Evolutionary conservation across 2,888 invertebrate species (phyloP).

Genomic region (Yponomeuta cagnagella): DNA sequence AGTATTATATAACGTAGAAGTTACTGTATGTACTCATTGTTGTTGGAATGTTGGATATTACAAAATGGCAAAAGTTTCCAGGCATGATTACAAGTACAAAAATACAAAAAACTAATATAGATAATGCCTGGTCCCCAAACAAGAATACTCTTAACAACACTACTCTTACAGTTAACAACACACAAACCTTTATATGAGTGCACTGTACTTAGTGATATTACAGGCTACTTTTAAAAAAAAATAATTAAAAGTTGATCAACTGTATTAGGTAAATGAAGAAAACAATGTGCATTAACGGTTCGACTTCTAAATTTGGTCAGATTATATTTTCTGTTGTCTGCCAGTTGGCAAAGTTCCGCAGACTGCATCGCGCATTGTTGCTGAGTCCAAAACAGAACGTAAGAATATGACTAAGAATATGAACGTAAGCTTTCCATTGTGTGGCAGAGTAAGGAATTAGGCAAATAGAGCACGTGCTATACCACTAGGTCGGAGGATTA

Average conservation of each 20-base stretch:
- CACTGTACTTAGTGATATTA: too few species aligned
- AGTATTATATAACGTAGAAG: not conserved
- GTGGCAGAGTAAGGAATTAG: not conserved
- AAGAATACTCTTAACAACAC: not conserved
- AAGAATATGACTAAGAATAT: not conserved
- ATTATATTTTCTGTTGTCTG: not conserved
- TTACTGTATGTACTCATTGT: not conserved
- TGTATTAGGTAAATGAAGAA: not conserved
- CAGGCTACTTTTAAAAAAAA: too few species aligned
- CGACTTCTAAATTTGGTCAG: not conserved
- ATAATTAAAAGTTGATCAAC: too few species aligned
- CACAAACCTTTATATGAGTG: too few species aligned
- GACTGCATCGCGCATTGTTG: not conserved
- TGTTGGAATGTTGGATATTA: not conserved
- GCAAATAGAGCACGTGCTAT: not conserved
- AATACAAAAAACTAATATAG: too few species aligned
- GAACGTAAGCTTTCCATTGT: not conserved
- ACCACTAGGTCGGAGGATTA: not conserved
- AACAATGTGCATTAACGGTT: not conserved
- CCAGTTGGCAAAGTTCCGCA: not conserved
- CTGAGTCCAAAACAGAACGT: not conserved
- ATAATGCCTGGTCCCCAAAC: too few species aligned
- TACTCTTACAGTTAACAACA: too few species aligned
- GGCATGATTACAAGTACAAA: too few species aligned
- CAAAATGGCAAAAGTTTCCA: not conserved